Base-by-base conservation (phyloP, 2,113 vertebrate species). In the Sturnus vulgaris region DNA sequence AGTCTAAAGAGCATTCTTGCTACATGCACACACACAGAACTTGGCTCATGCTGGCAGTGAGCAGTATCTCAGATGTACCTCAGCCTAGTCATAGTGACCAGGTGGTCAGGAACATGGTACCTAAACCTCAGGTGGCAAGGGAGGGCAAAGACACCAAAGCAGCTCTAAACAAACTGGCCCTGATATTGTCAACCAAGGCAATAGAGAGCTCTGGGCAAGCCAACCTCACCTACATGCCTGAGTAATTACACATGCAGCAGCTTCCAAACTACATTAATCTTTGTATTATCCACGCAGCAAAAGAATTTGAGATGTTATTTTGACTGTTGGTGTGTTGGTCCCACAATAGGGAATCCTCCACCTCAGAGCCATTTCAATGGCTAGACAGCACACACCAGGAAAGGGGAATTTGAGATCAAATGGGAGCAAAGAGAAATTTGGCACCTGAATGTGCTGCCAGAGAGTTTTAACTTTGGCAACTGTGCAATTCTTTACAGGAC, bases 241-340 rank as follows among this genome's bases (percentile, higher is more conserved):
- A 55, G 8, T 2, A 24, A 7, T 7, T 55, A 42, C 39, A 47
- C 0, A 0, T 8, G 37, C 47, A 52, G 40, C 65, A 37, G 33
- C 57, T 35, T 82, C 39, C 63, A n/a, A 47, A 68, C 17, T 3
- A 20, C 10, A 13, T 17, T 8, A 11, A 37, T 14, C 44, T 57
- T 49, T 33, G 33, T 11, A 23, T 55, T 15, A 42, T 60, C 52
- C 61, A 66, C 0, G 4, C 6, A 40, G 27, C 12, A 49, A 15
- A 46, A 81, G 15, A 40, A 56, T 37, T 7, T 12, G 44, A 72
- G 65, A 50, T 6, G 1, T 44, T 64, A 19, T 27, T 11, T 17
- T 24, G 16, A 35, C 16, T 28, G 14, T 30, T 7, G 25, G 27
- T 0, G 5, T 10, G 18, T 4, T 55, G 27, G 10, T 42, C 11